phyloP scores from a whole-genome alignment of 2,888 invertebrate genomes.

The Pristionchus exspectatus region DNA sequence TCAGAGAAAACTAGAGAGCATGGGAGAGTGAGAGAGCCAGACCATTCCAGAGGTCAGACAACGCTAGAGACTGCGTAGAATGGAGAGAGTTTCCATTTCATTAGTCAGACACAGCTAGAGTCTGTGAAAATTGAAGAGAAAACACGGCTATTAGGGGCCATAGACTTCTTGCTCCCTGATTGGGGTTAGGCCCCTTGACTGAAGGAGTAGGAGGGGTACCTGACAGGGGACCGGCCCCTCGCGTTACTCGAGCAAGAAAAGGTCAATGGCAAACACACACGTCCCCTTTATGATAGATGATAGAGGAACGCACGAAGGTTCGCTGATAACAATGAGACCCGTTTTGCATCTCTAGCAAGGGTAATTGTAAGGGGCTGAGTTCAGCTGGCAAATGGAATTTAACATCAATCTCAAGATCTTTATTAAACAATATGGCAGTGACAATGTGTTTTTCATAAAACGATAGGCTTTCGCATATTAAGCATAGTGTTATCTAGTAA shows the following conservation, averaged over 20 bases:
- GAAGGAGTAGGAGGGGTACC: neutral
- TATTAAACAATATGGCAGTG: too few relatives aligned
- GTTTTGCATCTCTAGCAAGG: neutral
- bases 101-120: neutral
- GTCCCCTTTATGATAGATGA: neutral
- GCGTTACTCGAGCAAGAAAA: neutral
- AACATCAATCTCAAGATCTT: too few relatives aligned
- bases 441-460: too few relatives aligned
- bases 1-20: neutral
- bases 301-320: neutral
- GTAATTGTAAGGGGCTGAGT: too few relatives aligned
- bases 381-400: too few relatives aligned
- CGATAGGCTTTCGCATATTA: too few relatives aligned
- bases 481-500: too few relatives aligned
- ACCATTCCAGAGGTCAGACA: neutral
- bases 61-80: neutral
- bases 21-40: neutral
- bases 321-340: neutral
- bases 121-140: neutral
- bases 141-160: neutral
- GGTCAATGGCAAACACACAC: slow-evolving; percentile 31
- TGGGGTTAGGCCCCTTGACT: neutral
- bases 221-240: neutral
- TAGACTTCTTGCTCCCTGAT: neutral
- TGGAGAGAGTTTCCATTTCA: neutral